phyloP scores from a whole-genome alignment of 2,888 invertebrate genomes.

The Crepidodera aurea region DNA sequence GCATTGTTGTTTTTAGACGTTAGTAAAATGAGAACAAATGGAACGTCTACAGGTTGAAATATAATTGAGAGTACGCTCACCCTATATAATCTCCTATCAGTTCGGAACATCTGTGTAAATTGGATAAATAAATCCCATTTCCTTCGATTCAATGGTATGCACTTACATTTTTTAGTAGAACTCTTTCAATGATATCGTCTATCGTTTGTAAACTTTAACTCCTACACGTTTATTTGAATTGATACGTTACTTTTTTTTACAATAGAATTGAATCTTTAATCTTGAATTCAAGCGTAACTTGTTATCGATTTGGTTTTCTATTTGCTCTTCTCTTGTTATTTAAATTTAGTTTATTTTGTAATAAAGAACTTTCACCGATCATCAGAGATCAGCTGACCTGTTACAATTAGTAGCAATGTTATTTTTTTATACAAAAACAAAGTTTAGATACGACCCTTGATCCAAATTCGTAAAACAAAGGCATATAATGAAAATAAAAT shows the following conservation, averaged over 20 bases:
- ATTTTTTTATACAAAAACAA: no score
- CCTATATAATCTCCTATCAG: conserved; percentile 10
- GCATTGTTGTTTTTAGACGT: no score
- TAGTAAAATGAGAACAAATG: no score
- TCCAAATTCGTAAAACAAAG: no score
- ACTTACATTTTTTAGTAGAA: conserved; percentile 1
- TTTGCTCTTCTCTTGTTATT: conserved; percentile 6
- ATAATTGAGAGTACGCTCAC: not conserved
- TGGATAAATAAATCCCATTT: conserved; percentile 13
- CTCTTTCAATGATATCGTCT: conserved; percentile 4
- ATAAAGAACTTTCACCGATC: not conserved
- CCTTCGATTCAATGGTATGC: conserved; percentile 5
- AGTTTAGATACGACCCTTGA: no score
- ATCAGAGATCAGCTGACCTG: no score
- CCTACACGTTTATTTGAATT: not conserved
- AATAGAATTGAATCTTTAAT: conserved; percentile 3
- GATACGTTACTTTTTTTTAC: conserved; percentile 11
- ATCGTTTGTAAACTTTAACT: conserved; percentile 5
- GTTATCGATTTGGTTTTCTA: conserved; percentile 1
- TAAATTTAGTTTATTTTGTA: not conserved
- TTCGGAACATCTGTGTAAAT: conserved; percentile 19
- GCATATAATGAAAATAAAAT: no score
- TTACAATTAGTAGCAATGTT: no score
- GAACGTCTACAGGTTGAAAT: not conserved
- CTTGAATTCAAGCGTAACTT: conserved; percentile 3